These are phyloP conservation scores for Morpho helenor DNA, from an alignment of 2,888 invertebrate species.

Conservation along the genomic window DNA sequence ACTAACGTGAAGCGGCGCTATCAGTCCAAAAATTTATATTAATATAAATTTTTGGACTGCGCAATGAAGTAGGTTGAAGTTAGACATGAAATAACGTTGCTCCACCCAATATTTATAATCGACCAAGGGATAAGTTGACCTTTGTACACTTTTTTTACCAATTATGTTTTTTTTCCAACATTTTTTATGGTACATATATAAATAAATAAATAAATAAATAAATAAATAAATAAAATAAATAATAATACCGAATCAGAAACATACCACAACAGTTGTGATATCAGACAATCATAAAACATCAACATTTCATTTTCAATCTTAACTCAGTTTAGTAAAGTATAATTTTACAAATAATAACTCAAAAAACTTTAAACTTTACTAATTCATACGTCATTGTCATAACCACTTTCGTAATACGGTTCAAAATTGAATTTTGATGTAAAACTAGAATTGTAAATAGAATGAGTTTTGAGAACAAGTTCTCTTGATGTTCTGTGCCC, in stretches of 20 bases:
- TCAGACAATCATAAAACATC: not conserved
- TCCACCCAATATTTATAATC: not conserved
- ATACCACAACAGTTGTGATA: not conserved
- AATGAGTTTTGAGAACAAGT: conserved; percentile 10
- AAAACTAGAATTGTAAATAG: not conserved
- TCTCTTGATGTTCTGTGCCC: conserved; percentile 20
- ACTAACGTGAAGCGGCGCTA: too few species aligned
- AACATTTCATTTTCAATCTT: conserved; percentile 1
- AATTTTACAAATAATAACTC: not conserved
- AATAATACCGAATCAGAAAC: conserved; percentile 1
- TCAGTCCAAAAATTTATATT: too few species aligned
- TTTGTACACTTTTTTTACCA: too few species aligned
- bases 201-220: too few species aligned
- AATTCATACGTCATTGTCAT: too few species aligned
- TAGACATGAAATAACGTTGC: too few species aligned
- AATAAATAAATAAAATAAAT: too few species aligned
- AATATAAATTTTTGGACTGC: too few species aligned
- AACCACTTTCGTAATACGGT: not conserved
- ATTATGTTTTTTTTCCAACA: too few species aligned
- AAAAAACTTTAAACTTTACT: conserved; percentile 1
- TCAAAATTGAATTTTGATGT: not conserved
- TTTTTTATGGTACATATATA: too few species aligned
- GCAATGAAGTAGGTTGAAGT: too few species aligned
- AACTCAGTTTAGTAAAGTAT: conserved; percentile 1
- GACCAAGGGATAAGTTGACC: too few species aligned